Base-by-base conservation (phyloP, 2,888 invertebrate species). In the Pyrochroa serraticornis region DNA sequence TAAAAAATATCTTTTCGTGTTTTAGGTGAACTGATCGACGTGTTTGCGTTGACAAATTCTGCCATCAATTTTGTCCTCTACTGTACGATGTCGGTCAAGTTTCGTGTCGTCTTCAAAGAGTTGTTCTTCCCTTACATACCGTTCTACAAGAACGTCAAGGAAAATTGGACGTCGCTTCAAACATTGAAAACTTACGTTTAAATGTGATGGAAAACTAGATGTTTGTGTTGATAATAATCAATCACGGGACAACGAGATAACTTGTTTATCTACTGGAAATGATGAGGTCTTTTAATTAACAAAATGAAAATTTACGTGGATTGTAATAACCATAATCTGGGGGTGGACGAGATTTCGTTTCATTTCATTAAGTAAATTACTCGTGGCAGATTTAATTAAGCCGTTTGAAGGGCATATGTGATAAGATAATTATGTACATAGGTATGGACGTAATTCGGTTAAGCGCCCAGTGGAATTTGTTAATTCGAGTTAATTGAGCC, bases 51-150 rank as follows among this genome's bases (percentile, higher is more conserved):
- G 64, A 87, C 93, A 69, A 95, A 95, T 74, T 92, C 93, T 39
- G 91, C 93, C 36, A 91, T 95, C 67, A 95, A 95, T 81, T 95
- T 95, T 80, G 91, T 95, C 65, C 84, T 95, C 52, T 95, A 95
- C 81, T 95, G 94, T 81, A 88, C 91, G 67, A 95, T 95, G 95
- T 93, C 92, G 68, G 85, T 91, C 30, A 94, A 95, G 81, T 95
- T 95, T 79, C 85, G 95, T 8, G 85, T 83, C 64, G 91, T 90
- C 1, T 92, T 92, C 74, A 86, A 86, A 37, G 80, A 88, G 60
- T 82, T 92, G 34, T 94, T 94, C 73, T 81, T 85, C 41, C 88
- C 89, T 46, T 80, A 85, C 66, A 79, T 86, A 62, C 70, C 66
- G 2, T 67, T 65, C 38, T 61, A 38, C 10, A 56, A 54, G 22